Evolutionary conservation across 2,113 vertebrate genomes (phyloP), one percentile per base, ranked within the genome.

Genomic region (Prunella fulvescens): DNA sequence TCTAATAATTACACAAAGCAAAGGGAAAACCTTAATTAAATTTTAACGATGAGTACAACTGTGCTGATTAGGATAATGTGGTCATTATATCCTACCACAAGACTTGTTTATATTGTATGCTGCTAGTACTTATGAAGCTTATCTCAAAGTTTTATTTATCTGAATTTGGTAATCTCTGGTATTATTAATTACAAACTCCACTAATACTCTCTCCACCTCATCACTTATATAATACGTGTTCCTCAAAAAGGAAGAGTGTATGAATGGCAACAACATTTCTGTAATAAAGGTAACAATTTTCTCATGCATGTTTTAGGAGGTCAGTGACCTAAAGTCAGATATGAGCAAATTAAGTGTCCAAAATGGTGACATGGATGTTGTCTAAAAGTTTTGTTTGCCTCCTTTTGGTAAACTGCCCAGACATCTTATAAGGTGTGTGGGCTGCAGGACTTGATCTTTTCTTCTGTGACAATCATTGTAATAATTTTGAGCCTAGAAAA

Each of bases 11-110:
- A 70, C 60, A 86, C 39, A 73, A n/a, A 88, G 54, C 60, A 76
- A 95, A 90, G 39, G 80, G 58, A 90, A 92, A 96, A 86, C n/a
- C 62, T 95, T 90, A 95, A 94, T 95, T 90, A 92, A 96, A 95
- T 93, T 93, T 93, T 94, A 93, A 88, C 0, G 4, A 85, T 53
- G 50, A 88, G 35, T 86, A 56, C 0, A 6, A 90, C 89, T 71
- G 54, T 83, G 37, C 51, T 94, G 80, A 93, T 77, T 92, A 95
- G 56, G 47, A 83, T 92, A 95, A 92, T 81, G 47, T 72, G 69
- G 91, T 81, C 72, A 90, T 93, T 94, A 86, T 62, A 90, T 33
- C 71, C 29, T 66, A 54, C 64, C 9, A 7, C 35, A 87, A 92
- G 47, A 57, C 23, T 48, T 94, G 58, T 83, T 92, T 88, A 66